Conservation (phyloP, 2,888 invertebrate species). For the Xanthia icteritia region DNA sequence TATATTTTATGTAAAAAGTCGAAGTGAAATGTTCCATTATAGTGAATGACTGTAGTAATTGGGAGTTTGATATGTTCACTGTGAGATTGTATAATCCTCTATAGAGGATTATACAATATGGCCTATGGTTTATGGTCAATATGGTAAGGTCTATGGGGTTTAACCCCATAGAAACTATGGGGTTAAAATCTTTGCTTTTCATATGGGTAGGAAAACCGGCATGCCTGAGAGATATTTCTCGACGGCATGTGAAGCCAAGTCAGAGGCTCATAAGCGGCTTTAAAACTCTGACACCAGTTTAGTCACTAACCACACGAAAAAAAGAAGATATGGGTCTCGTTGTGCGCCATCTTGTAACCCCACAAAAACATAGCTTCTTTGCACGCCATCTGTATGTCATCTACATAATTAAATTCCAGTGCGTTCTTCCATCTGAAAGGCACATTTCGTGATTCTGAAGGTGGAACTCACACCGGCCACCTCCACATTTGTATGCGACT, state of each 20-base stretch:
- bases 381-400: constrained; percentile 92
- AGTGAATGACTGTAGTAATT: too few relatives aligned
- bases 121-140: too few relatives aligned
- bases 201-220: constrained; percentile 60
- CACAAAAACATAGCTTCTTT: constrained; percentile 95
- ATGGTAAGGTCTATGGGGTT: constrained; percentile 68
- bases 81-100: constrained; percentile 79
- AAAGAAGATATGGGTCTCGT: constrained; percentile 76
- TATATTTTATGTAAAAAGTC: constrained; percentile 48
- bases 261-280: too few relatives aligned
- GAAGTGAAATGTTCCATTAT: constrained; percentile 34
- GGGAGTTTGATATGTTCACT: constrained; percentile 64
- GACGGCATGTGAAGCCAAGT: too few relatives aligned
- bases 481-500: constrained; percentile 95
- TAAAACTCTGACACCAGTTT: too few relatives aligned
- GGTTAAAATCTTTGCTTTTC: constrained; percentile 85
- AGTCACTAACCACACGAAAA: too few relatives aligned
- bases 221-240: too few relatives aligned
- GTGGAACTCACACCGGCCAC: constrained; percentile 96
- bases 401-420: constrained; percentile 93
- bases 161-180: too few relatives aligned
- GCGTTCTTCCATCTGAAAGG: constrained; percentile 96
- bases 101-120: constrained; percentile 50
- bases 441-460: constrained; percentile 94
- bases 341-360: constrained; percentile 93